Evolutionary conservation across 2,888 invertebrate genomes (phyloP), one percentile per base, ranked within the genome.

Genomic region (Litoditis marina): DNA sequence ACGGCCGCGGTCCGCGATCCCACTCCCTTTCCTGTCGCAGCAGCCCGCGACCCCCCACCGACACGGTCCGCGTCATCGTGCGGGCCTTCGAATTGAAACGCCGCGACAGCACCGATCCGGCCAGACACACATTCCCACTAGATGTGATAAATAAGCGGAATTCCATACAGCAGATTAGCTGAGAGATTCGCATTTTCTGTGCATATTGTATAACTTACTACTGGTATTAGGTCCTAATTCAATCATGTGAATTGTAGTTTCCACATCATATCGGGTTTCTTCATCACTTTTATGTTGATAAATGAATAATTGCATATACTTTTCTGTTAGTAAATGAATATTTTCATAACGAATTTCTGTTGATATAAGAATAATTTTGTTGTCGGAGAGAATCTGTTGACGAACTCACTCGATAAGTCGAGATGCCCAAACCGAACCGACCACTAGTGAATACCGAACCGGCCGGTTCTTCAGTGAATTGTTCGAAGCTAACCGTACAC

Each of bases 121-220:
- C 63, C 8, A 49, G 60, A 32, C 68, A 64, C 44, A 59, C 63
- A 7, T 71, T 68, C 39, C 70, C 70, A 25, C 58, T 70, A 2
- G 68, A 70, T 47, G 63, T 64, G 42, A 65, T 70, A 28, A 52
- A 47, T 19, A 70, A 70, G 34, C 11, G 63, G 28, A 67, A 57
- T 36, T 63, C 68, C 16, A 63, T 71, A 6, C 71, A 66, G 39
- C 71, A 71, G 52, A 54, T 64, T 25, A 70, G 68, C 54, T 70
- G 42, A 61, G 3, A 5, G 8, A 13, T 32, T 2, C n/a, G 22
- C 30, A 19, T n/a, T 28, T n/a, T 55, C 44, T 28, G 13, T 27
- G 31, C 13, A 22, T 30, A 61, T 55, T 54, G 25, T 54, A 55
- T 11, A 30, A 34, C 27, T 22, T 31, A 39, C 8, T 61, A 49